A percentile compares a stretch with the other conserved stretches of the same genome.
phyloP scores from a whole-genome alignment of 2,113 vertebrate genomes.

The Erinaceus europaeus region DNA sequence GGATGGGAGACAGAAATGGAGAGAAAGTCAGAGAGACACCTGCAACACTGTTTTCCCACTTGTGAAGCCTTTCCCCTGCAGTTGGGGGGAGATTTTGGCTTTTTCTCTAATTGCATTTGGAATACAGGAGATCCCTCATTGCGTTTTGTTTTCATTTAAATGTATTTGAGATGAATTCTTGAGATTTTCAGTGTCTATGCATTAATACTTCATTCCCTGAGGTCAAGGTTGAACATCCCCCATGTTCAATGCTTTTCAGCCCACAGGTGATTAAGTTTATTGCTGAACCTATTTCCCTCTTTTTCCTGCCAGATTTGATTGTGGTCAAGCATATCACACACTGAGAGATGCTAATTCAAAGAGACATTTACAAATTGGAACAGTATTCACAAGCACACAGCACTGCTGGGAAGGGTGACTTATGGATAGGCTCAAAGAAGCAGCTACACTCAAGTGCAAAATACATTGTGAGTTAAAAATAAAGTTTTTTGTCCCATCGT shows the following conservation, averaged over 20 bases:
- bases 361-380: constrained; percentile 31
- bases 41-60: no score
- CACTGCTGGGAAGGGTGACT: neutral
- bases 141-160: neutral
- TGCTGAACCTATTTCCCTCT: constrained; percentile 7
- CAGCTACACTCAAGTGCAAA: neutral
- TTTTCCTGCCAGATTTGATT: constrained; percentile 23
- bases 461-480: neutral
- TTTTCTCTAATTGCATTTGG: neutral
- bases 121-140: neutral
- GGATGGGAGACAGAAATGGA: no score
- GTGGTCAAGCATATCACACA: neutral
- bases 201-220: constrained; percentile 9
- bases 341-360: constrained; percentile 27
- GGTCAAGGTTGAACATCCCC: neutral
- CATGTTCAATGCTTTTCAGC: neutral
- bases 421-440: neutral
- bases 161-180: neutral
- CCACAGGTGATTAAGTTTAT: constrained; percentile 2
- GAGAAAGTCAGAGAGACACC: no score
- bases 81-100: no score
- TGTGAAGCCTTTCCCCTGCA: no score
- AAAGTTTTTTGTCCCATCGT: no score
- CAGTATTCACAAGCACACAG: neutral
- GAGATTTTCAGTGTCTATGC: neutral